Percentiles rank a stretch among this genome's conserved stretches.
Conservation (phyloP, 35 echinoderm and acorn worm species). For the Anneissia japonica region DNA sequence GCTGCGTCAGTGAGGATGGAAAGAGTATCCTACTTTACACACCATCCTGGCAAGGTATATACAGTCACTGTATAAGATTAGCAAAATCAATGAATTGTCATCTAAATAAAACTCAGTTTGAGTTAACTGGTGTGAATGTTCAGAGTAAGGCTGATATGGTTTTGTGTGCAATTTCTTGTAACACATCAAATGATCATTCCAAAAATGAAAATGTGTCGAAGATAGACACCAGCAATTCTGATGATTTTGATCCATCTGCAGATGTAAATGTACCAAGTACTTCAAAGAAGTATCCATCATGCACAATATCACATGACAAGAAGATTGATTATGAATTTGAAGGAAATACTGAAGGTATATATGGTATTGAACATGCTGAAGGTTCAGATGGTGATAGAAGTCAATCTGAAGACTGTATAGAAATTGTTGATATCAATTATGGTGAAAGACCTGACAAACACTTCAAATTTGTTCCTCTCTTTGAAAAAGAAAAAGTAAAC, state of each 20-base stretch:
- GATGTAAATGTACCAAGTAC: too few species aligned
- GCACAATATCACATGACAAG: too few species aligned
- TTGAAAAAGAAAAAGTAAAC: not conserved
- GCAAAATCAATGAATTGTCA: slow-evolving; percentile 7
- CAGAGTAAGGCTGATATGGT: not conserved
- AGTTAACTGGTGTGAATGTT: slow-evolving; percentile 3
- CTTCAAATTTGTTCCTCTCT: slow-evolving; percentile 28
- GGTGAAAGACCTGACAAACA: slow-evolving; percentile 22
- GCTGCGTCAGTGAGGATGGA: not conserved
- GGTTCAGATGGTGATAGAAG: not conserved
- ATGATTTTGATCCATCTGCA: too few species aligned
- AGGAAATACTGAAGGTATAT: too few species aligned
- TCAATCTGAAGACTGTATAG: not conserved
- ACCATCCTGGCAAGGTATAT: slow-evolving; percentile 19
- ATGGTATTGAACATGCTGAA: too few species aligned
- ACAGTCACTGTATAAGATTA: slow-evolving; percentile 13
- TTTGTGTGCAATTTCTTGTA: too few species aligned
- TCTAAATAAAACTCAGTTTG: slow-evolving; percentile 8
- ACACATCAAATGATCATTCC: too few species aligned
- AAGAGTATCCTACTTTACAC: slow-evolving; percentile 4
- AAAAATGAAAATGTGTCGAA: too few species aligned
- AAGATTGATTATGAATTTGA: too few species aligned
- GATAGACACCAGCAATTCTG: too few species aligned
- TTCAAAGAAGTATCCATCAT: too few species aligned
- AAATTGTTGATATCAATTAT: not conserved